Percentiles rank a stretch among this genome's conserved stretches.
These are phyloP conservation scores for Caenorhabditis brenneri DNA, from an alignment of 1,140 invertebrate species.

Conservation along the genomic window DNA sequence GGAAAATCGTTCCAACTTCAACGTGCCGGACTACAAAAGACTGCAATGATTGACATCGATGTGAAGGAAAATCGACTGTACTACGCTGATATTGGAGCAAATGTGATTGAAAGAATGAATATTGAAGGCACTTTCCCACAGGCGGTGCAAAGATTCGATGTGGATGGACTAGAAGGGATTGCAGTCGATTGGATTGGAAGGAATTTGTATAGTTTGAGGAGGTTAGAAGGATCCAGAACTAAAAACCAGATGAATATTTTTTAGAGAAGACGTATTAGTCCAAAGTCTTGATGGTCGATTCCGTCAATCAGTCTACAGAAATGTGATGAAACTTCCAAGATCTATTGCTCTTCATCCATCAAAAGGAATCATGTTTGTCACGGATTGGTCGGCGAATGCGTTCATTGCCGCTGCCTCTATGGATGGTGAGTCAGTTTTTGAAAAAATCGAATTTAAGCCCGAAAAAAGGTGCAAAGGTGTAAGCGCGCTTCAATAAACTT, in stretches of 20 bases:
- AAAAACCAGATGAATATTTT: too few relatives aligned
- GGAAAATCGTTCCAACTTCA: slow-evolving; percentile 61
- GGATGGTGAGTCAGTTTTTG: slow-evolving; percentile 86
- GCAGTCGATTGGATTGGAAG: slow-evolving; percentile 63
- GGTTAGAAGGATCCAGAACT: too few relatives aligned
- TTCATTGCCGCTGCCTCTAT: slow-evolving; percentile 95
- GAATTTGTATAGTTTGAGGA: slow-evolving; percentile 55
- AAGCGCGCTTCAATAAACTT: too few relatives aligned
- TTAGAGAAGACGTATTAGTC: slow-evolving; percentile 55
- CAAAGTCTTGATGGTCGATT: slow-evolving; percentile 72
- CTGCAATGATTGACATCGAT: slow-evolving; percentile 65
- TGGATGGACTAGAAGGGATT: slow-evolving; percentile 63
- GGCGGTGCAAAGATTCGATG: slow-evolving; percentile 61
- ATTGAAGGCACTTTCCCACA: slow-evolving; percentile 60
- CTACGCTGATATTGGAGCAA: slow-evolving; percentile 60
- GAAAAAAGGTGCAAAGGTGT: too few relatives aligned
- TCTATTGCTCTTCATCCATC: slow-evolving; percentile 96
- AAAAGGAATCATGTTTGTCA: slow-evolving; percentile 75
- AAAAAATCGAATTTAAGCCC: too few relatives aligned
- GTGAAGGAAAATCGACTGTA: slow-evolving; percentile 59
- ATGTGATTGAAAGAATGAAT: slow-evolving; percentile 58
- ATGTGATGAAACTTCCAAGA: slow-evolving; percentile 83
- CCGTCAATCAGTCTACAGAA: slow-evolving; percentile 83
- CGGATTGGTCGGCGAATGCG: slow-evolving; percentile 75
- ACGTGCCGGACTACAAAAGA: slow-evolving; percentile 60